Conservation (phyloP, 2,888 invertebrate genomes). For the Macrostomum cliftonense region DNA sequence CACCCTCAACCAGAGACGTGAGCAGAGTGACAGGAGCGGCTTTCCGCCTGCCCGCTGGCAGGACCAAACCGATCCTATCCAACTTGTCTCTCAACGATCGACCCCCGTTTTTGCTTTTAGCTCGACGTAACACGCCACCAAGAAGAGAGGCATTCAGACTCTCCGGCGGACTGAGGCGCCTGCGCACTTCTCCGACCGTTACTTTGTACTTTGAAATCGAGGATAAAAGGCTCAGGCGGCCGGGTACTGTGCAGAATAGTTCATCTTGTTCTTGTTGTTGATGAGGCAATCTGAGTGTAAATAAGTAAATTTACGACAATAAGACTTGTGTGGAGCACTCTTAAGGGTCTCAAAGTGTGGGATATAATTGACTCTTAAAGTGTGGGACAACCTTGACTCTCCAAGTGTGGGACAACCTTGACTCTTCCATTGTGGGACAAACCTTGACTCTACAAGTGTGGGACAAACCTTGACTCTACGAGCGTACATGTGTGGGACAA, state of each 20-base stretch:
- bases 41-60: slow-evolving; percentile 93
- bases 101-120: slow-evolving; percentile 96
- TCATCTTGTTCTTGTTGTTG: slow-evolving; percentile 40
- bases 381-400: no score
- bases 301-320: no score
- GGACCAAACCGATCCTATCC: slow-evolving; percentile 83
- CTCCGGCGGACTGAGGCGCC: slow-evolving; percentile 88
- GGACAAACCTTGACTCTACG: no score
- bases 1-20: slow-evolving; percentile 90
- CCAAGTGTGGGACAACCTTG: no score
- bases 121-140: slow-evolving; percentile 72
- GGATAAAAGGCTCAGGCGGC: slow-evolving; percentile 77
- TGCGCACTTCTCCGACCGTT: slow-evolving; percentile 92
- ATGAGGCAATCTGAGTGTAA: no score
- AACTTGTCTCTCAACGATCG: slow-evolving; percentile 76
- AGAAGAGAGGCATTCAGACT: slow-evolving; percentile 92
- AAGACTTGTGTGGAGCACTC: no score
- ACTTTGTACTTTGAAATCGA: slow-evolving; percentile 99
- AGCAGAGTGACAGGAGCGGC: slow-evolving; percentile 85
- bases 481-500: no score
- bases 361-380: no score
- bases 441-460: no score
- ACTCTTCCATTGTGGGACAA: no score
- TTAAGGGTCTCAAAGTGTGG: no score
- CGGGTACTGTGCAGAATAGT: slow-evolving; percentile 86